Conservation (phyloP, 2,888 invertebrate species). For the Rhagonycha lutea region DNA sequence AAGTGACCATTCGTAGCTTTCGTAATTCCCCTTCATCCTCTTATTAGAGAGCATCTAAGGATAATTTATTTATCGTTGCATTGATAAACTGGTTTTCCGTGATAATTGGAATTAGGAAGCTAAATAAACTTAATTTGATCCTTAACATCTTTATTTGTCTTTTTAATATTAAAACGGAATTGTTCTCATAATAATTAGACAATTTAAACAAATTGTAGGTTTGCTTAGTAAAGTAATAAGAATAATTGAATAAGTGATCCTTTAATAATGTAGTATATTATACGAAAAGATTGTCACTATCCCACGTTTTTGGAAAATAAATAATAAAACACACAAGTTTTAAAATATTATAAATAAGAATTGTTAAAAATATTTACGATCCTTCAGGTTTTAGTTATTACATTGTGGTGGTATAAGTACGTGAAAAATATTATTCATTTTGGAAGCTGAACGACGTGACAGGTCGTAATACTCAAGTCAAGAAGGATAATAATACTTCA, state of each 20-base stretch:
- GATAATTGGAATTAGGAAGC: not conserved
- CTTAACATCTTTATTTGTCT: not conserved
- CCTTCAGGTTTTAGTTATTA: conserved; percentile 12
- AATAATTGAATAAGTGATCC: not conserved
- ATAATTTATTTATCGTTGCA: not conserved
- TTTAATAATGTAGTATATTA: not conserved
- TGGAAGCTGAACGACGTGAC: conserved; percentile 17
- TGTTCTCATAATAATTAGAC: not conserved
- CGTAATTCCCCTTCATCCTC: not conserved
- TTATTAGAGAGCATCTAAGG: not conserved
- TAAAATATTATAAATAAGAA: not conserved
- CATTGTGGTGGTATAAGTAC: conserved; percentile 9
- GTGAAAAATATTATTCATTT: conserved; percentile 22
- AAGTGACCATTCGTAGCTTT: not conserved
- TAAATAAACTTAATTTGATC: not conserved
- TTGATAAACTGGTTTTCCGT: not conserved
- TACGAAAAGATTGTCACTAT: not conserved
- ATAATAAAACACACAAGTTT: not conserved
- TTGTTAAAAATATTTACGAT: conserved; percentile 4
- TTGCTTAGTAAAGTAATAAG: not conserved
- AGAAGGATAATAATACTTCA: conserved; percentile 16
- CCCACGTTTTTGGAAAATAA: not conserved
- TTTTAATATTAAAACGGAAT: not conserved
- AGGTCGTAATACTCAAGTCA: conserved; percentile 14
- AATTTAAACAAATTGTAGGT: not conserved